Conservation (phyloP, 2,888 invertebrate species). For the Leucozona laternaria region DNA sequence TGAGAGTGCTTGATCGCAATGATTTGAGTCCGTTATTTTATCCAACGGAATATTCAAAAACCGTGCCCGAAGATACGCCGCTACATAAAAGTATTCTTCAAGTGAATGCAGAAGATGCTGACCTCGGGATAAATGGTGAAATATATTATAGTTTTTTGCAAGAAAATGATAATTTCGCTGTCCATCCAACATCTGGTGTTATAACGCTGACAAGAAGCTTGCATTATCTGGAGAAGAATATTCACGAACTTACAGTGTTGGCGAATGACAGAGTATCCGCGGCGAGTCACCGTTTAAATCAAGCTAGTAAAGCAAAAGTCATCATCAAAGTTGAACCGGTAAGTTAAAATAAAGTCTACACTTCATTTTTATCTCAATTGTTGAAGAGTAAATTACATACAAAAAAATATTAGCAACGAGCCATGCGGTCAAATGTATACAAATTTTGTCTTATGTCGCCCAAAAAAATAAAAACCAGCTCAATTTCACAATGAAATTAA, state of each 20-base stretch:
- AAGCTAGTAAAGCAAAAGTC: slow-evolving; percentile 91
- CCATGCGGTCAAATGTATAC: neutral
- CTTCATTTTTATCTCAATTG: neutral
- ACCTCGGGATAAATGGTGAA: slow-evolving; percentile 97
- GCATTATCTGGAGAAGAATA: slow-evolving; percentile 88
- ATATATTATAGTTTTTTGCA: slow-evolving; percentile 97
- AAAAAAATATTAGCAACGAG: neutral
- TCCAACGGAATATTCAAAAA: slow-evolving; percentile 93
- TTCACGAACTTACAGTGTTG: slow-evolving; percentile 90
- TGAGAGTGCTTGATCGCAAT: slow-evolving; percentile 92
- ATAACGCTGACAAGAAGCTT: slow-evolving; percentile 92
- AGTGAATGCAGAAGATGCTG: slow-evolving; percentile 97
- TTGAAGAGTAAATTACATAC: neutral
- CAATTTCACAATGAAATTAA: neutral
- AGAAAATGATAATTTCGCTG: slow-evolving; percentile 92
- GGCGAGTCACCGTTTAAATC: slow-evolving; percentile 83
- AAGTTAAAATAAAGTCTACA: slow-evolving; percentile 57
- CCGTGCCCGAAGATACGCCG: slow-evolving; percentile 94
- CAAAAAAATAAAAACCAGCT: neutral
- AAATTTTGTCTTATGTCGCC: neutral
- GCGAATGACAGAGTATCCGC: slow-evolving; percentile 93
- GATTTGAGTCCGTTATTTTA: slow-evolving; percentile 97
- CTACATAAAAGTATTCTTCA: slow-evolving; percentile 91
- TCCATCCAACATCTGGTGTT: slow-evolving; percentile 96
- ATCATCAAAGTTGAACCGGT: slow-evolving; percentile 89